These are phyloP conservation scores for Pelecanus crispus DNA, from an alignment of 2,113 vertebrate species.

Conservation along the genomic window DNA sequence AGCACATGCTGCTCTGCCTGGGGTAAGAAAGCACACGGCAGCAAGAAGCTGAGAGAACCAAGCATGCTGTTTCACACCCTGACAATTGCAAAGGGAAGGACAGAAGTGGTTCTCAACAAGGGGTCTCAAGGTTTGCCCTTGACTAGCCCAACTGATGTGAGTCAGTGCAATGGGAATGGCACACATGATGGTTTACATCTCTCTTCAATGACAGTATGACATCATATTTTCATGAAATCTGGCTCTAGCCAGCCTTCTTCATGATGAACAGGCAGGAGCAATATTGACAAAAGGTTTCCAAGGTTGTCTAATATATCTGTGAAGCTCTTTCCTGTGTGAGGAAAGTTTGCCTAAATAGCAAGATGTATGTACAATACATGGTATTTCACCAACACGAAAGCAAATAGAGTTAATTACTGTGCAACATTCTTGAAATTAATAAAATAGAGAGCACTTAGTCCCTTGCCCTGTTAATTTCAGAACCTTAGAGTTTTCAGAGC, in stretches of 20 bases:
- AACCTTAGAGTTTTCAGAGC: background rate
- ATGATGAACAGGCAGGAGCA: background rate
- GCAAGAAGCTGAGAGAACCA: background rate
- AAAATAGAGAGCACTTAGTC: background rate
- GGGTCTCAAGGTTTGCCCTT: background rate
- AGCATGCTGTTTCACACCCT: background rate
- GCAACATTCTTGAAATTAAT: background rate
- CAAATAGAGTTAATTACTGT: background rate
- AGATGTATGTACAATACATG: background rate
- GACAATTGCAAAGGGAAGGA: background rate
- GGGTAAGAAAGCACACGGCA: background rate
- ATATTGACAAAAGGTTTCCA: background rate
- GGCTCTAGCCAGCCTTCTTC: background rate
- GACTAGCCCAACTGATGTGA: background rate
- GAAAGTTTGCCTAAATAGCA: background rate
- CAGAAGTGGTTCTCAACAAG: background rate
- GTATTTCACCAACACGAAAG: background rate
- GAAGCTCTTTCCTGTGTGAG: background rate
- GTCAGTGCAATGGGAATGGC: background rate
- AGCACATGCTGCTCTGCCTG: background rate
- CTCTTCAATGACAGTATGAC: background rate
- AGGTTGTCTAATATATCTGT: background rate
- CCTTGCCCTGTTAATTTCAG: background rate
- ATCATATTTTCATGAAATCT: background rate
- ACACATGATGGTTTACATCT: accelerated